Evolutionary conservation across 92 coral and sea anemone genomes (phyloP).

Genomic region (Epizoanthus scotinus): DNA sequence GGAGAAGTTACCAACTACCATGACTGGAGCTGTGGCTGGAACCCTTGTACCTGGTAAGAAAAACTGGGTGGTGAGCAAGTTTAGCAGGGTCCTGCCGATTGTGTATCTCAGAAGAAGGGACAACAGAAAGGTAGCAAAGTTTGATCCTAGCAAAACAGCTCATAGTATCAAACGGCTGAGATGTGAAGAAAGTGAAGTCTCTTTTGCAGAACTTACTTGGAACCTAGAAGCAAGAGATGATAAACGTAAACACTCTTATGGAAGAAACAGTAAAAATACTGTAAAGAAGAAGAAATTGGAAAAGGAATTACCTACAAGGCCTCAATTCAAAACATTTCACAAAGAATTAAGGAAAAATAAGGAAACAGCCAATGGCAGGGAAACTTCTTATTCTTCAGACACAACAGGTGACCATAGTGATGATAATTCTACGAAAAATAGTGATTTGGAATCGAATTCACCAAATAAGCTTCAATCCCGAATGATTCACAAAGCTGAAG

Average conservation of each 20-base stretch:
- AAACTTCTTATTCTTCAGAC: not conserved
- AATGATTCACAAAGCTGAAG: no score
- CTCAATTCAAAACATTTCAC: not conserved
- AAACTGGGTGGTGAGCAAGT: constrained; percentile 97
- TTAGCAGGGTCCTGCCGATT: constrained; percentile 87
- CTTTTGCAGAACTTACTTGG: constrained; percentile 81
- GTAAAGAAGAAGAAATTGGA: not conserved
- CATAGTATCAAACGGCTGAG: constrained; percentile 82
- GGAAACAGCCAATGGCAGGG: not conserved
- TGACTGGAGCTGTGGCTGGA: constrained; percentile 88
- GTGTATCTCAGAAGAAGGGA: constrained; percentile 78
- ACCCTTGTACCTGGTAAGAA: constrained; percentile 81
- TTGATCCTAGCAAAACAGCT: constrained; percentile 92
- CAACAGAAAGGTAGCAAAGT: constrained; percentile 75
- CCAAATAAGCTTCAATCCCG: no score
- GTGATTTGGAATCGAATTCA: not conserved
- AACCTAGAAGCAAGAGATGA: constrained; percentile 45
- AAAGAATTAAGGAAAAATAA: not conserved
- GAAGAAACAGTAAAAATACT: not conserved
- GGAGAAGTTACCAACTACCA: constrained; percentile 14
- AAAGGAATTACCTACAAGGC: not conserved
- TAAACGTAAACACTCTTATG: not conserved
- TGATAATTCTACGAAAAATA: not conserved
- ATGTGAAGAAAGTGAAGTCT: constrained; percentile 40
- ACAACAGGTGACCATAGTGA: not conserved